Evolutionary conservation across 2,113 vertebrate genomes (phyloP).

Genomic region (Pipra filicauda): DNA sequence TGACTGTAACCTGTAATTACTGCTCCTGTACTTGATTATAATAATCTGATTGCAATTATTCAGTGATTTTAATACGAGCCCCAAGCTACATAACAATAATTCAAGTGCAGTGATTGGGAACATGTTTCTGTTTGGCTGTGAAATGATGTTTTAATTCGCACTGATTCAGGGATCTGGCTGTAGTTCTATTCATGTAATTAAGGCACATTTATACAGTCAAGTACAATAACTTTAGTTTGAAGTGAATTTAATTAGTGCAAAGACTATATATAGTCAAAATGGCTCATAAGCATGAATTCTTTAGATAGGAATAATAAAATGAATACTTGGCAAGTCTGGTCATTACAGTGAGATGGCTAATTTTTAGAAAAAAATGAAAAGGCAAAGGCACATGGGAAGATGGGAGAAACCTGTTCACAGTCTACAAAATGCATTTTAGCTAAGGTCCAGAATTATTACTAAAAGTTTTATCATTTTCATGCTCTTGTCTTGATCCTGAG

Average conservation of each 20-base stretch:
- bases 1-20: constrained; percentile 99
- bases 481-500: background rate
- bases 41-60: constrained; percentile 99
- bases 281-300: constrained; percentile 77
- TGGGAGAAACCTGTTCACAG: background rate
- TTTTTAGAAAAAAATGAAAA: background rate
- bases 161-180: constrained; percentile 80
- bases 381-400: background rate
- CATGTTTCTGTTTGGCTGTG: constrained; percentile 95
- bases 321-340: constrained; percentile 27
- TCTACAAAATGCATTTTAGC: background rate
- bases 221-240: constrained; percentile 84
- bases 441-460: background rate
- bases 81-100: constrained; percentile 99
- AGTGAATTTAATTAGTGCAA: constrained; percentile 84
- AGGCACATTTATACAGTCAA: constrained; percentile 84
- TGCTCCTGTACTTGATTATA: constrained; percentile 98
- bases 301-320: constrained; percentile 66
- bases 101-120: constrained; percentile 96
- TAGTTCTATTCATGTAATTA: constrained; percentile 82
- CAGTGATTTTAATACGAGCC: constrained; percentile 99
- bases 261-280: constrained; percentile 78
- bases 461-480: background rate
- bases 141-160: constrained; percentile 92
- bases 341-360: constrained; percentile 14